Base-by-base conservation (phyloP, 2,797 vertebrate species). In the Pogoniulus pusillus region DNA sequence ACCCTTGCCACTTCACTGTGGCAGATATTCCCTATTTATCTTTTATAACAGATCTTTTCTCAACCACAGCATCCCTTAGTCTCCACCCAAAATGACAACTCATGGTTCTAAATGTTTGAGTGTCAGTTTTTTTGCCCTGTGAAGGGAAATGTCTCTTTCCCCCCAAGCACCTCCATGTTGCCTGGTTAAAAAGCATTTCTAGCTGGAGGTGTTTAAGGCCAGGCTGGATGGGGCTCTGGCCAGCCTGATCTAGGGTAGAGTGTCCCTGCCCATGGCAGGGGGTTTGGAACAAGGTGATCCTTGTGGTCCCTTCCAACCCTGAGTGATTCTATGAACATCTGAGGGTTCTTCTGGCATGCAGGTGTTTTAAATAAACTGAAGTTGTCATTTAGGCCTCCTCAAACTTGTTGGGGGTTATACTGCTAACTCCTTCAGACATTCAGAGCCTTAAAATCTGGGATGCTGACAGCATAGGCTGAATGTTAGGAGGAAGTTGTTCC, bases 281-380 rank as follows among this genome's bases (percentile, higher is more conserved):
- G n/a, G n/a, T n/a, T n/a, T n/a, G n/a, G n/a, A n/a, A n/a, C n/a
- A n/a, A n/a, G n/a, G n/a, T n/a, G n/a, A n/a, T n/a, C n/a, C n/a
- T n/a, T n/a, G n/a, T n/a, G n/a, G n/a, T n/a, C n/a, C n/a, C n/a
- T n/a, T n/a, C n/a, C n/a, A n/a, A n/a, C n/a, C n/a, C n/a, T n/a
- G n/a, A n/a, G n/a, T n/a, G n/a, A n/a, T n/a, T n/a, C n/a, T n/a
- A n/a, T n/a, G n/a, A 91, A 75, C 51, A 58, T 43, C 71, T 57
- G 24, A 82, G 23, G 34, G 32, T 35, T 92, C 0, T 0, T 62
- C 76, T 74, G 73, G 47, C 69, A 66, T 0, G 0, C 63, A 82
- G 69, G 47, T 94, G 45, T 85, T 92, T 89, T 57, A 89, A 86
- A 84, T 26, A n/a, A 71, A 45, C 49, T 35, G 35, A 74, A 95